These are phyloP conservation scores for Apoda limacodes DNA, from an alignment of 2,888 invertebrate genomes.

Conservation along the genomic window DNA sequence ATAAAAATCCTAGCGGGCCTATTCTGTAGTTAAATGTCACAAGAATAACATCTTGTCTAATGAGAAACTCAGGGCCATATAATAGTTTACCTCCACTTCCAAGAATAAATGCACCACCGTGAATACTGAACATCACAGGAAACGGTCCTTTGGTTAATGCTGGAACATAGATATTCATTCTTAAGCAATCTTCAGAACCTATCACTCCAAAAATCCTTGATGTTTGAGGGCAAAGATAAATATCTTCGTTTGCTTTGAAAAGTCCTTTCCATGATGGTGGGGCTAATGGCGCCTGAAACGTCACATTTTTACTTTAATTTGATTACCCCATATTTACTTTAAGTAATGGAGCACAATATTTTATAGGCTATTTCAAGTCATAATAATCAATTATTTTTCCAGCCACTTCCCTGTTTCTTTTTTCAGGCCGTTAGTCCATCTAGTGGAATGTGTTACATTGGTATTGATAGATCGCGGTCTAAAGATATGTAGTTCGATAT, in stretches of 20 bases:
- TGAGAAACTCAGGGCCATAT: constrained; percentile 47
- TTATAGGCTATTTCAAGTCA: too few relatives aligned
- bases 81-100: constrained; percentile 50
- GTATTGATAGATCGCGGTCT: too few relatives aligned
- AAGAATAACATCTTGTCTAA: constrained; percentile 45
- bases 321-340: too few relatives aligned
- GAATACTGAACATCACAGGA: constrained; percentile 55
- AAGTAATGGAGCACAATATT: too few relatives aligned
- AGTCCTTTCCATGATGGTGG: constrained; percentile 50
- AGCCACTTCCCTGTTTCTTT: too few relatives aligned
- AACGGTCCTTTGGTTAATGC: constrained; percentile 26
- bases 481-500: too few relatives aligned
- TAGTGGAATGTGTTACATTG: too few relatives aligned
- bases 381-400: too few relatives aligned
- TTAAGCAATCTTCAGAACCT: constrained; percentile 52
- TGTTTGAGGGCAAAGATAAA: constrained; percentile 44
- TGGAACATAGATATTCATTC: constrained; percentile 51
- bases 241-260: constrained; percentile 44
- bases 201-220: constrained; percentile 25
- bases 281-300: constrained; percentile 45
- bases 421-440: too few relatives aligned
- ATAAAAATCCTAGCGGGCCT: constrained; percentile 48
- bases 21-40: constrained; percentile 58
- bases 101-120: constrained; percentile 52
- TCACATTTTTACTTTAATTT: too few relatives aligned